These are phyloP conservation scores for Clytia hemisphaerica DNA, from an alignment of 30 jellyfish, hydroid and myxozoan species.

Conservation along the genomic window DNA sequence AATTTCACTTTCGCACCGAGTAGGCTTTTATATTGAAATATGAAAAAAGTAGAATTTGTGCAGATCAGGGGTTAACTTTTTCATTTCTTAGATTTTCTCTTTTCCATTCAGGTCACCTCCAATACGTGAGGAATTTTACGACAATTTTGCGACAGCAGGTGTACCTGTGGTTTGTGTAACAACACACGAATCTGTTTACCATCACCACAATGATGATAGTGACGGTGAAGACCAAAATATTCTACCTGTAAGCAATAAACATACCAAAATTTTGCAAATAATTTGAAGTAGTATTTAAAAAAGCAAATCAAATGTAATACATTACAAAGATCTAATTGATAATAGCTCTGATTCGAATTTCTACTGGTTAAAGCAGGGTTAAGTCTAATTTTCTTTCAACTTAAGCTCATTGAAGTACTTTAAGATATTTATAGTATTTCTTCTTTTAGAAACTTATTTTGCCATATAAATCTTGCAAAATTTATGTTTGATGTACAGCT, in stretches of 20 bases:
- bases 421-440: neutral
- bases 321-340: too few relatives aligned
- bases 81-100: too few relatives aligned
- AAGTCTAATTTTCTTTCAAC: neutral
- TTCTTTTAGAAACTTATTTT: neutral
- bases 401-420: neutral
- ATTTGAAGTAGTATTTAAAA: neutral
- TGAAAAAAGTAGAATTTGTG: too few relatives aligned
- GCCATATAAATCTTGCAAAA: neutral
- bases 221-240: constrained; percentile 53
- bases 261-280: neutral
- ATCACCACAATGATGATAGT: constrained; percentile 38
- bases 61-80: too few relatives aligned
- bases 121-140: too few relatives aligned
- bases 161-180: constrained; percentile 66
- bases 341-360: too few relatives aligned
- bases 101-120: too few relatives aligned
- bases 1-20: too few relatives aligned
- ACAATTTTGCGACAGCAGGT: constrained; percentile 52
- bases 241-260: constrained; percentile 42
- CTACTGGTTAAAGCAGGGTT: neutral
- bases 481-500: constrained; percentile 3
- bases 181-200: constrained; percentile 59
- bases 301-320: neutral
- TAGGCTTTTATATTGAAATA: too few relatives aligned